Conservation (phyloP, 2,888 invertebrate species). For the Glaucopsyche alexis region DNA sequence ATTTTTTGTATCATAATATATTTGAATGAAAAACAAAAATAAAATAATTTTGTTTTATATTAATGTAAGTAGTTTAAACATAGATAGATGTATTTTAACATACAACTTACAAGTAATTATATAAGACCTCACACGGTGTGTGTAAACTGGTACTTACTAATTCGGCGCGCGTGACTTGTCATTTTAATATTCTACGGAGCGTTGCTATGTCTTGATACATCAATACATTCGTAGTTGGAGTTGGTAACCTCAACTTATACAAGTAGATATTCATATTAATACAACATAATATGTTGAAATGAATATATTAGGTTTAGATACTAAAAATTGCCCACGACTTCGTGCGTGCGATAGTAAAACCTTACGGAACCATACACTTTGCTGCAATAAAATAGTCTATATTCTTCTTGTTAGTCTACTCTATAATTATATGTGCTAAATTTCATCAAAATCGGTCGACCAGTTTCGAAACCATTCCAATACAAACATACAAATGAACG, state of each 20-base stretch:
- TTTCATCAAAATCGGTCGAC: too few species aligned
- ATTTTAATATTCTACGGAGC: conserved; percentile 64
- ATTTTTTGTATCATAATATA: neutral
- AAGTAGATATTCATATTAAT: neutral
- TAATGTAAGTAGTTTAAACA: neutral
- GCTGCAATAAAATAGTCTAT: too few species aligned
- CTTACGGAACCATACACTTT: too few species aligned
- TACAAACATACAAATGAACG: too few species aligned
- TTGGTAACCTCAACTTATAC: neutral
- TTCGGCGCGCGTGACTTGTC: conserved; percentile 63
- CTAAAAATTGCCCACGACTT: too few species aligned
- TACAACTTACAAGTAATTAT: neutral
- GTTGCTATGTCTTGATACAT: conserved; percentile 70
- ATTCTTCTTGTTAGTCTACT: too few species aligned
- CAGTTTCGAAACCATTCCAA: too few species aligned
- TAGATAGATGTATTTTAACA: neutral
- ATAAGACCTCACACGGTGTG: neutral
- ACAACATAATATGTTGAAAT: neutral
- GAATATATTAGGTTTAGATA: neutral
- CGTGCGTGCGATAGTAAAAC: too few species aligned
- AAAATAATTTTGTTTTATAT: neutral
- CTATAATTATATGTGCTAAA: too few species aligned
- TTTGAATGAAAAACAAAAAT: neutral
- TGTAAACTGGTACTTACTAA: conserved; percentile 33
- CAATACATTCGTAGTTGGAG: conserved; percentile 48